A percentile compares a stretch with the other conserved stretches of the same genome.
Evolutionary conservation across 1,140 invertebrate species (phyloP).

Genomic region (Panulirus ornatus): DNA sequence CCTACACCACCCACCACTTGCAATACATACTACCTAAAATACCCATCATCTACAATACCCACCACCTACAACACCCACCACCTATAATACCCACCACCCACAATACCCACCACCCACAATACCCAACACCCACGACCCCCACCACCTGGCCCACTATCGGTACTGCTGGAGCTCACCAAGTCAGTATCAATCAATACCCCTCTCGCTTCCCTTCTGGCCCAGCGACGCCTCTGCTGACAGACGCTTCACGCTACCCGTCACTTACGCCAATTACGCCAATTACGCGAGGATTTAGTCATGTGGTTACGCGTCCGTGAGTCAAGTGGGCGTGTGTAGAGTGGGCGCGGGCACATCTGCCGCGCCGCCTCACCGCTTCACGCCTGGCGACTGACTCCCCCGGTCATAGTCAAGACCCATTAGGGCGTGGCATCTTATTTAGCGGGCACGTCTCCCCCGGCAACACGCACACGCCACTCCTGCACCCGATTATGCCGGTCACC

Average conservation of each 20-base stretch:
- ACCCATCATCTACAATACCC: too few species aligned
- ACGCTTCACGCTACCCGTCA: constrained; percentile 30
- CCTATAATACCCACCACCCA: background rate
- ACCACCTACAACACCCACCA: background rate
- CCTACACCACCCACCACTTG: too few species aligned
- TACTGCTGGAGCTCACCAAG: too few species aligned
- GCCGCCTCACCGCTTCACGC: background rate
- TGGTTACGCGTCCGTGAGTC: constrained; percentile 3
- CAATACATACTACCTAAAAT: too few species aligned
- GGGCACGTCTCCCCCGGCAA: constrained; percentile 15
- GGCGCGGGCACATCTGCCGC: background rate
- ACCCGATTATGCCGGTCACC: too few species aligned
- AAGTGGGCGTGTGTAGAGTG: constrained; percentile 2
- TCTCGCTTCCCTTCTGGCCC: background rate
- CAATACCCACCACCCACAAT: background rate
- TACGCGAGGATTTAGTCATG: constrained; percentile 23
- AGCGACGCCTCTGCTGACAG: background rate
- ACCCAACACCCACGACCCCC: background rate
- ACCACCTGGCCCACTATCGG: background rate
- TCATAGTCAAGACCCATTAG: background rate
- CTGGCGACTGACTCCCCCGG: background rate
- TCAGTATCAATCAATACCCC: background rate
- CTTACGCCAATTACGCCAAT: constrained; percentile 60
- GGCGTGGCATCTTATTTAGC: constrained; percentile 32
- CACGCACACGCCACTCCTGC: background rate